Evolutionary conservation across 2,113 vertebrate species (phyloP).

Genomic region (Heloderma charlesbogerti): DNA sequence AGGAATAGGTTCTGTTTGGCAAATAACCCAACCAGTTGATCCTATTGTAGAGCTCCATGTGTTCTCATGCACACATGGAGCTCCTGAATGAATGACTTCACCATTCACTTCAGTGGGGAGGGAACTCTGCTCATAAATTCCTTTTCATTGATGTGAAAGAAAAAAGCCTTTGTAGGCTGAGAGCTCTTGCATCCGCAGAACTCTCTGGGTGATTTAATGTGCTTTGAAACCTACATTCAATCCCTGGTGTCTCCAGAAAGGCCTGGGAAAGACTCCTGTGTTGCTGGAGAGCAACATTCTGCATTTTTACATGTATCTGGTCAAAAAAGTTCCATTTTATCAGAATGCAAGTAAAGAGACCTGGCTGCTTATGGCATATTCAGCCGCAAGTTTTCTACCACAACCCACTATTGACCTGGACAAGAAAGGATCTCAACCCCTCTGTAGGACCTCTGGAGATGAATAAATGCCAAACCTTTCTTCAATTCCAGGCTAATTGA

Average conservation of each 20-base stretch:
- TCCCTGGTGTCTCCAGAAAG: no score
- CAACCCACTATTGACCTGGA: not conserved
- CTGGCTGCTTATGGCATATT: no score
- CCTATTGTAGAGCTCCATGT: not conserved
- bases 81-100: not conserved
- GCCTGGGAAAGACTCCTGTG: not conserved
- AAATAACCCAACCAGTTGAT: constrained; percentile 30
- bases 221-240: no score
- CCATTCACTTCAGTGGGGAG: not conserved
- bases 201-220: no score
- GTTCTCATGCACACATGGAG: not conserved
- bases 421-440: not conserved
- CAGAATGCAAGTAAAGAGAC: not conserved
- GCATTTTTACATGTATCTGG: not conserved
- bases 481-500: not conserved
- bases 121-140: not conserved
- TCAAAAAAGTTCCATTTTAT: not conserved
- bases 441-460: not conserved
- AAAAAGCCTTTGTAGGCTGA: no score
- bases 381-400: no score
- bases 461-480: not conserved
- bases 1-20: constrained; percentile 38
- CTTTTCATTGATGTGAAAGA: not conserved
- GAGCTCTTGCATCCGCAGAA: no score
- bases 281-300: not conserved